Evolutionary conservation across 2,113 vertebrate species (phyloP).

Genomic region (Procapra przewalskii): DNA sequence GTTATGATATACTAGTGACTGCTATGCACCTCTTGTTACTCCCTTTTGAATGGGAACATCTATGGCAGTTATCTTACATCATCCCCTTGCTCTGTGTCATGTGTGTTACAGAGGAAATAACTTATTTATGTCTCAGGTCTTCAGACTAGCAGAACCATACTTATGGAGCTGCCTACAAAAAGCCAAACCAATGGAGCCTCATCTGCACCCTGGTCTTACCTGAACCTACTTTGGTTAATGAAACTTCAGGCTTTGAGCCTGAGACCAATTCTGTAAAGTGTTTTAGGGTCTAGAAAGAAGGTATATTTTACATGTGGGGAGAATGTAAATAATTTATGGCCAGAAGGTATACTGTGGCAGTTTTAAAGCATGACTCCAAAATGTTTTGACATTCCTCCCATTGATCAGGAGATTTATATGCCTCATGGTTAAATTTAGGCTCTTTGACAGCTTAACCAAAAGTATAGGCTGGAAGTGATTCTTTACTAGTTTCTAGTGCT

Average conservation of each 20-base stretch:
- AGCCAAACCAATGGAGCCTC: not conserved
- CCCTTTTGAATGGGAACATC: not conserved
- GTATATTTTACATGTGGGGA: not conserved
- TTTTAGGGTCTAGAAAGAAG: not conserved
- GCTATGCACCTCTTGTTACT: not conserved
- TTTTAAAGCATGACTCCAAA: not conserved
- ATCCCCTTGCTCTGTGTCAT: not conserved
- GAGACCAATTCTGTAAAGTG: not conserved
- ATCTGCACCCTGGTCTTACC: not conserved
- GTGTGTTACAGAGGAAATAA: no score
- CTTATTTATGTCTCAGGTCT: not conserved
- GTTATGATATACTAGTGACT: not conserved
- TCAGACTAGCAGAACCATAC: not conserved
- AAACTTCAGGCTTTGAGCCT: not conserved
- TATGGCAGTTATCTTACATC: not conserved
- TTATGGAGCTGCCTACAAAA: not conserved
- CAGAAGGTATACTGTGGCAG: not conserved
- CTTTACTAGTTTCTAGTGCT: not conserved
- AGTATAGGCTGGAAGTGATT: not conserved
- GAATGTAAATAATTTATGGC: not conserved
- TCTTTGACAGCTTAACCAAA: not conserved
- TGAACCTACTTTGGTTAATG: not conserved
- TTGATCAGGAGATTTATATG: not conserved
- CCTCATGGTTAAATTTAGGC: not conserved
- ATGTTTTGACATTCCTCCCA: not conserved